These are phyloP conservation scores for Tenodera sinensis DNA, from an alignment of 2,888 invertebrate genomes.

Conservation along the genomic window DNA sequence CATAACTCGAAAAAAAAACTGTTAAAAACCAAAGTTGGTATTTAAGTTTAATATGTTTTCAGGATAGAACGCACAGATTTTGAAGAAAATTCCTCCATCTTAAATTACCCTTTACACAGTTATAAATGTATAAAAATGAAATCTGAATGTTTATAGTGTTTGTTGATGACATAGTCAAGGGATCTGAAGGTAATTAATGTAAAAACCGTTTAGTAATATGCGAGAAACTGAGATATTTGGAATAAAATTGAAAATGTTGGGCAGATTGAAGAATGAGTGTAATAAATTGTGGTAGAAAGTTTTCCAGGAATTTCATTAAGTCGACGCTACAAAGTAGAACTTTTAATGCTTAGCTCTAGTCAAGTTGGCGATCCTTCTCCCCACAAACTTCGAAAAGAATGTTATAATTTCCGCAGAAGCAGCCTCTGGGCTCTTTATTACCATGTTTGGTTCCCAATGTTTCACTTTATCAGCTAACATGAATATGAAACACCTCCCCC, in stretches of 20 bases:
- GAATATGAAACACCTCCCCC: too few relatives aligned
- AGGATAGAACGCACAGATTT: too few relatives aligned
- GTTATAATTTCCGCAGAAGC: background rate
- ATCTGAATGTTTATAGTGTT: too few relatives aligned
- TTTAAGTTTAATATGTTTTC: too few relatives aligned
- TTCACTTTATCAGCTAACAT: too few relatives aligned
- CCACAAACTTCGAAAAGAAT: background rate
- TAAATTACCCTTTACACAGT: too few relatives aligned
- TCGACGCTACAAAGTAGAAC: background rate
- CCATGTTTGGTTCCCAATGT: too few relatives aligned
- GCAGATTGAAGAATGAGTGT: background rate
- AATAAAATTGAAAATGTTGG: background rate
- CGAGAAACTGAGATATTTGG: background rate
- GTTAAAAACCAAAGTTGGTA: too few relatives aligned
- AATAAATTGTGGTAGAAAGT: background rate
- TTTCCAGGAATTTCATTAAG: background rate
- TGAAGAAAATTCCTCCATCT: too few relatives aligned
- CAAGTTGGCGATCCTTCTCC: background rate
- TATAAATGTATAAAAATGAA: too few relatives aligned
- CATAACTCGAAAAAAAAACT: too few relatives aligned
- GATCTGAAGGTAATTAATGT: background rate
- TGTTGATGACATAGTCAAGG: too few relatives aligned
- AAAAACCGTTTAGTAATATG: background rate
- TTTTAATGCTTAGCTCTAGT: background rate
- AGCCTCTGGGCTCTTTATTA: background rate